A percentile compares a stretch with the other conserved stretches of the same genome.
Conservation (phyloP, 2,797 vertebrate species). For the Halcyon chelicuti region DNA sequence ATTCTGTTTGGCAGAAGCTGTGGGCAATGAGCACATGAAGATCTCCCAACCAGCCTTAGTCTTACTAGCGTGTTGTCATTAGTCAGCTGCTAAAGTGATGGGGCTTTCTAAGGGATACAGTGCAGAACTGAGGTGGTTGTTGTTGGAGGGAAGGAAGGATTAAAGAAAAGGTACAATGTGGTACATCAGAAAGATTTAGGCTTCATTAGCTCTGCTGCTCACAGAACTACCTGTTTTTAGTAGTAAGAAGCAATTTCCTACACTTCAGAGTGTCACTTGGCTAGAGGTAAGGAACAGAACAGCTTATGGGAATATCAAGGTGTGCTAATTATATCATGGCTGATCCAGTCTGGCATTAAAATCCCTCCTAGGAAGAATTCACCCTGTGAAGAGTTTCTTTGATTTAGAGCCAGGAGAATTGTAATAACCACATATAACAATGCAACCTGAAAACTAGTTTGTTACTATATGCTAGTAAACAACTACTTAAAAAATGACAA, state of each 20-base stretch:
- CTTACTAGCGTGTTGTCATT: fast-evolving
- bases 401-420: not conserved
- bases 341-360: slow-evolving; percentile 1
- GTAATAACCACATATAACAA: not conserved
- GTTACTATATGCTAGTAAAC: not conserved
- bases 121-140: not conserved
- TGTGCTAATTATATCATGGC: slow-evolving; percentile 22
- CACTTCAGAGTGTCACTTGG: not conserved
- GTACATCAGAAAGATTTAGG: not conserved
- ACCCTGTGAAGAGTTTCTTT: not conserved
- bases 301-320: slow-evolving; percentile 11
- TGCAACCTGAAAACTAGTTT: not conserved
- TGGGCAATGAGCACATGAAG: not conserved
- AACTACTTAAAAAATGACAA: not conserved
- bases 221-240: not conserved
- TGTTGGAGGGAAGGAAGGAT: not conserved
- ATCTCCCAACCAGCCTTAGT: not conserved
- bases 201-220: not conserved
- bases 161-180: not conserved
- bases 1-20: not conserved
- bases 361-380: not conserved
- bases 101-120: not conserved
- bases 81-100: not conserved
- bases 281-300: not conserved
- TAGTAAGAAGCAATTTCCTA: not conserved